phyloP scores from a whole-genome alignment of 2,888 invertebrate species.

The Nineta flava region DNA sequence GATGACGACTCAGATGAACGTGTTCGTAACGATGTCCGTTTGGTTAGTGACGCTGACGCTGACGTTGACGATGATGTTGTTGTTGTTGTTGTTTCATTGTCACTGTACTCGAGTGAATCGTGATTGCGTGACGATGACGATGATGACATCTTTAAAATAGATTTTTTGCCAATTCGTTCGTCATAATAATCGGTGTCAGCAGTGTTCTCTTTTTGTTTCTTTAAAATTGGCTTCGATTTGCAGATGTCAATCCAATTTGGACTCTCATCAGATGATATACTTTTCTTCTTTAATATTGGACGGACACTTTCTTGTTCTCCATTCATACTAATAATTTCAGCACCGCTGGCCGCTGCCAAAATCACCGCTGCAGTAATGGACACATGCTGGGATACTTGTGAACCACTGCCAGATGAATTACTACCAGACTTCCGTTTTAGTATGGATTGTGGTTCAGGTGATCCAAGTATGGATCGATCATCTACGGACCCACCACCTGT shows the following conservation, averaged over 20 bases:
- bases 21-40: not conserved
- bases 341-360: slow-evolving; percentile 45
- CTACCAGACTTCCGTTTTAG: slow-evolving; percentile 64
- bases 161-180: slow-evolving; percentile 54
- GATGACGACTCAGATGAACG: slow-evolving; percentile 34
- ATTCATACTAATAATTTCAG: slow-evolving; percentile 37
- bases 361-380: slow-evolving; percentile 52
- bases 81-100: not conserved
- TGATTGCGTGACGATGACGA: slow-evolving; percentile 41
- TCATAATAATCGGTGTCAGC: slow-evolving; percentile 61
- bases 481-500: not conserved
- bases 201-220: slow-evolving; percentile 56
- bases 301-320: slow-evolving; percentile 38
- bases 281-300: slow-evolving; percentile 73
- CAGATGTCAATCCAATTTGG: slow-evolving; percentile 29
- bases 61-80: too few species aligned
- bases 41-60: too few species aligned
- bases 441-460: slow-evolving; percentile 61
- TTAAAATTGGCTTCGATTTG: slow-evolving; percentile 61
- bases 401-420: slow-evolving; percentile 31
- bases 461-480: slow-evolving; percentile 38
- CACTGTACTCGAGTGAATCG: not conserved
- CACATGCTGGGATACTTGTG: slow-evolving; percentile 45
- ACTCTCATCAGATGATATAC: slow-evolving; percentile 48
- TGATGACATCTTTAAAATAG: slow-evolving; percentile 59